A percentile compares a stretch with the other conserved stretches of the same genome.
Conservation (phyloP, 2,113 vertebrate species). For the Carassius gibelio region DNA sequence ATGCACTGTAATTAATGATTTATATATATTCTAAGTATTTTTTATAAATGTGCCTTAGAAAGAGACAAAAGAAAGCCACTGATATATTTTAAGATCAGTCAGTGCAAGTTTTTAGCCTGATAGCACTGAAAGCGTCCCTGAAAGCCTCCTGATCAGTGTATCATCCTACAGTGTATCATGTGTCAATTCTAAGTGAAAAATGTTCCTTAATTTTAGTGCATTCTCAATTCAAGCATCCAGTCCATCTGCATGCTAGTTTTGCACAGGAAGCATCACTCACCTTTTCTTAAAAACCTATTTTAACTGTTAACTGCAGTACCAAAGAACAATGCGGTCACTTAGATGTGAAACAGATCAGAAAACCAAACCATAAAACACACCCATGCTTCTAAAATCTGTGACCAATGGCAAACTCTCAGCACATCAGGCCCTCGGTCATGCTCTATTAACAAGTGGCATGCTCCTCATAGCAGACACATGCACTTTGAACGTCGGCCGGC, state of each 20-base stretch:
- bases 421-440: slow-evolving; percentile 60
- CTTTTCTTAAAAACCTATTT: neutral
- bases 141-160: no score
- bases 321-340: neutral
- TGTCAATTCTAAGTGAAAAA: no score
- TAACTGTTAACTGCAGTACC: neutral
- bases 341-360: slow-evolving; percentile 6
- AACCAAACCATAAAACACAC: neutral
- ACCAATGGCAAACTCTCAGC: slow-evolving; percentile 32
- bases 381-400: neutral
- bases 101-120: no score
- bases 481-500: slow-evolving; percentile 53
- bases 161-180: no score
- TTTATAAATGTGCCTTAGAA: no score
- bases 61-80: no score
- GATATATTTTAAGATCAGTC: no score
- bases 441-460: slow-evolving; percentile 67
- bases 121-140: no score
- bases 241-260: neutral
- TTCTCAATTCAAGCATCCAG: neutral
- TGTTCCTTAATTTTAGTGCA: no score
- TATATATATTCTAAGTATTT: no score
- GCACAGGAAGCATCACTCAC: neutral
- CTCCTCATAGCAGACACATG: slow-evolving; percentile 69
- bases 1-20: no score